Evolutionary conservation across 2,113 vertebrate genomes (phyloP), one percentile per base, ranked within the genome.

Genomic region (Callorhinus ursinus): DNA sequence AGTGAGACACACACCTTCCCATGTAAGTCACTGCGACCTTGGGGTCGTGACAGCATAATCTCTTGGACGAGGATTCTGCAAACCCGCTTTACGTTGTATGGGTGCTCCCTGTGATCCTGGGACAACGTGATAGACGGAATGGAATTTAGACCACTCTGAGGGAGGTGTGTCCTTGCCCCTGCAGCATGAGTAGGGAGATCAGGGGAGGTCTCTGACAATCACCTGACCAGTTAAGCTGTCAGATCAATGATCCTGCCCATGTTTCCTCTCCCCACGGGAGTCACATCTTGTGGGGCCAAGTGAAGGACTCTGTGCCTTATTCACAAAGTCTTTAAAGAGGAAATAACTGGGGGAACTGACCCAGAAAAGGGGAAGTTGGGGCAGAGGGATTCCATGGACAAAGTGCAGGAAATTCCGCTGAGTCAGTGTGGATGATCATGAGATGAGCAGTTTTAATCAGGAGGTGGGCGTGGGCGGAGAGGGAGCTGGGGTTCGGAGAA

Each of bases 371-470:
- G 89, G 97, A 95, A 98, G 86, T 83, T 39, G n/a, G 22, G 76
- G 57, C 18, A 46, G 46, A 49, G 55, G 2, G 14, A 53, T 69
- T 95, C 87, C 95, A 13, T 65, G 57, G 46, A 85, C 57, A 79
- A 49, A 79, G 26, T 84, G 57, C 36, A 83, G 83, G 87, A 96
- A 97, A 95, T 96, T 89, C 97, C 89, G 76, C 89, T 87, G 94
- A 97, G 2, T 96, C 91, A 90, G 69, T 15, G 53, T 42, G 87
- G 46, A 31, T 84, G 67, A 81, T 26, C 10, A 55, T 36, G 42
- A 92, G 16, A 46, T 16, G 19, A 87, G 16, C 24, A 46, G 26
- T n/a, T 82, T 94, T 59, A 21, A 42, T 86, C 46, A 33, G 46
- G 72, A 53, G 49, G 12, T 18, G 53, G 28, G 59, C n/a, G 22